Evolutionary conservation across 2,113 vertebrate species (phyloP), one percentile per base, ranked within the genome.

Genomic region (Thunnus thynnus): DNA sequence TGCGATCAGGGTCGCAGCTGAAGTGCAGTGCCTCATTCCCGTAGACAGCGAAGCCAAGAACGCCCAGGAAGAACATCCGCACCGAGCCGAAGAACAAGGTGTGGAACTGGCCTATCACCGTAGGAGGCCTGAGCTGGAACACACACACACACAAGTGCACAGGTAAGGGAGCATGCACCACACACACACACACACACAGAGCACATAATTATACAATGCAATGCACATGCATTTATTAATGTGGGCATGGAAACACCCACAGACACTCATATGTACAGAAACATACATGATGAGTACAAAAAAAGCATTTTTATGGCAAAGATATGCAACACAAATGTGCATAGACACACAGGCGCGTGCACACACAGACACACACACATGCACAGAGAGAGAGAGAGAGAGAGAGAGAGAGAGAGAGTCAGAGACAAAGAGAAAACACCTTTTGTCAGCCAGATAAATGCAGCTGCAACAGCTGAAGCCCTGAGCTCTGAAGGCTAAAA

Each of bases 11-110:
- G 72, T 97, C 95, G 55, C 96, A 97, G 89, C 96, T 97, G 94
- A 98, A 98, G 92, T 97, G 96, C 75, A 97, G 94, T 9, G 95
- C 96, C 78, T 97, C 96, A 52, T 97, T 97, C 72, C 96, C 96
- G 25, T 97, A 97, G 80, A 97, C 96, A 2, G 96, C 96, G 84
- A 96, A 98, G 58, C 96, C 96, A 85, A 97, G 92, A 81, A 97
- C 95, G 0, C 96, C 96, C 30, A 97, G 95, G 78, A 96, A 97
- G 92, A 97, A 96, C 94, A 96, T 96, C 71, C 92, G 86, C 68
- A 97, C 95, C 0, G 95, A 97, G 71, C 96, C 96, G 84, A 97
- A 98, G 94, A 97, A 97, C 90, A 97, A 94, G 17, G 96, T 96
- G 91, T 97, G 96, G 94, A 97, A 97, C 77, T 97, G 96, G 73